A percentile compares a stretch with the other conserved stretches of the same genome.
Conservation (phyloP, 2,113 vertebrate genomes). For the Brienomyrus longianalis region DNA sequence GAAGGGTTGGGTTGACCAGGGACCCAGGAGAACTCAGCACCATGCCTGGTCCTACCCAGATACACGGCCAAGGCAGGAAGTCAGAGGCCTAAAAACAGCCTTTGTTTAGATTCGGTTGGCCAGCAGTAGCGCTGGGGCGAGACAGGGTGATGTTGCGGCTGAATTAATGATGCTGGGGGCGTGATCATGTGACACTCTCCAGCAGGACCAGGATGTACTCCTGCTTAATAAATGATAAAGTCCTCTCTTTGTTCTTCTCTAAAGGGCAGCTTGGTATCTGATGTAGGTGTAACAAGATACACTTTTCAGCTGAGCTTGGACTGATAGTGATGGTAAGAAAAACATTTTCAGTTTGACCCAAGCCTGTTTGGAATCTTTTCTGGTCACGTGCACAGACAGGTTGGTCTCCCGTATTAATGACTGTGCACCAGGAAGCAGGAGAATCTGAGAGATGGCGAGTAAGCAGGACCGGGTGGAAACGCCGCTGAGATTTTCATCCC, state of each 20-base stretch:
- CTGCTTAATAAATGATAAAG: not conserved
- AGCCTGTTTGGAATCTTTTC: not conserved
- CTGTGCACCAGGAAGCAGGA: not conserved
- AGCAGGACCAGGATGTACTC: not conserved
- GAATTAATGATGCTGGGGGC: not conserved
- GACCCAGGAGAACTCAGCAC: not conserved
- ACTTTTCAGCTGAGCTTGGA: not conserved
- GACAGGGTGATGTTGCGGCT: not conserved
- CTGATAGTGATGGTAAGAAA: not conserved
- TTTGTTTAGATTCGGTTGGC: not conserved
- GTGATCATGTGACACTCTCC: not conserved
- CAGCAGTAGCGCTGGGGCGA: not conserved
- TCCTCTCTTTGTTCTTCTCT: not conserved
- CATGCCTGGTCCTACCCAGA: not conserved
- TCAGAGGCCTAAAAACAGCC: not conserved
- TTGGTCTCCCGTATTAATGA: not conserved
- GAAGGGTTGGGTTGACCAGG: not conserved
- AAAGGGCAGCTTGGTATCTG: not conserved
- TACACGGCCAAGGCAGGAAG: not conserved
- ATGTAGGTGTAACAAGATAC: not conserved
- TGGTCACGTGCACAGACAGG: not conserved
- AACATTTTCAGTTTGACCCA: not conserved
- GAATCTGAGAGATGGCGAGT: not conserved
- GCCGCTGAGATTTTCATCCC: not conserved
- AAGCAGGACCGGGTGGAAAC: not conserved